phyloP scores from a whole-genome alignment of 2,797 vertebrate species.

The Tragelaphus eurycerus region DNA sequence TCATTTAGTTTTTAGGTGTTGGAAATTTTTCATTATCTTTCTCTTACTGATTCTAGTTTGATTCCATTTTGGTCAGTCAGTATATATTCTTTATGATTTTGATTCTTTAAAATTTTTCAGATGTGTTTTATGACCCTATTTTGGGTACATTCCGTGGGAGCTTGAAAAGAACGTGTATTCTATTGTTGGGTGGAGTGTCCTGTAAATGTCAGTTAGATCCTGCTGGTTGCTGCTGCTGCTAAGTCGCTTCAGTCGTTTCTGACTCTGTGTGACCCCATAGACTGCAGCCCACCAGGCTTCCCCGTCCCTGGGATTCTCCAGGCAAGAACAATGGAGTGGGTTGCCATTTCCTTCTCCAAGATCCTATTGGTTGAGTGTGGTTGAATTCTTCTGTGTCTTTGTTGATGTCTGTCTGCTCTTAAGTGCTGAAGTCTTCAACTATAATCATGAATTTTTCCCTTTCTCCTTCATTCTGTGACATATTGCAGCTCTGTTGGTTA shows the following conservation, averaged over 20 bases:
- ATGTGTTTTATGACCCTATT: not conserved
- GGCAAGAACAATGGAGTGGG: no score
- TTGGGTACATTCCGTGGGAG: not conserved
- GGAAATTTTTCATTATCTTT: not conserved
- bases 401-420: not conserved
- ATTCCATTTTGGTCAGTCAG: not conserved
- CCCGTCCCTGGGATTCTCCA: no score
- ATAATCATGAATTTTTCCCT: not conserved
- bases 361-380: not conserved
- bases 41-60: not conserved
- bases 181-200: not conserved
- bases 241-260: no score
- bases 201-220: not conserved
- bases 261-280: no score
- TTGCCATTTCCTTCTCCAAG: not conserved
- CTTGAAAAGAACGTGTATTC: not conserved
- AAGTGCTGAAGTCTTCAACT: not conserved
- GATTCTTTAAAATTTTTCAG: conserved; percentile 9
- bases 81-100: not conserved
- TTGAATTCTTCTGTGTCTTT: not conserved
- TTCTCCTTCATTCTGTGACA: not conserved
- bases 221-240: not conserved
- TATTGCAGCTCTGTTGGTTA: not conserved
- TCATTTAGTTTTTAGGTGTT: not conserved
- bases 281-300: no score